Conservation (phyloP, 2,888 invertebrate species). For the Tholera decimalis region DNA sequence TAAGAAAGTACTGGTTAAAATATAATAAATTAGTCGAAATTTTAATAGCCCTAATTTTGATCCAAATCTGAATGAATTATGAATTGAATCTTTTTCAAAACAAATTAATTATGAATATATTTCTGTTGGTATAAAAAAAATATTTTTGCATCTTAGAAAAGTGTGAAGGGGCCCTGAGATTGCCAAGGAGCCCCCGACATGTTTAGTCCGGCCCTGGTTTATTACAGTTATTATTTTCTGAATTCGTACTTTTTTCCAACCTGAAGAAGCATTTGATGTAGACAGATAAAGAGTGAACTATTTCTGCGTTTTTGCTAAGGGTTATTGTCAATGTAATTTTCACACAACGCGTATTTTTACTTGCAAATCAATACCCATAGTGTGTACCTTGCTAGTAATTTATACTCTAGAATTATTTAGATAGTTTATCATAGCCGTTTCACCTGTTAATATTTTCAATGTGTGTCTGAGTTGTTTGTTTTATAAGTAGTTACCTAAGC, state of each 20-base stretch:
- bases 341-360: slow-evolving; percentile 32
- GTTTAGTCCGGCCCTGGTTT: too few relatives aligned
- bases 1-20: too few relatives aligned
- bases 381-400: slow-evolving; percentile 52
- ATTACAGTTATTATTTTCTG: too few relatives aligned
- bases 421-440: slow-evolving; percentile 39
- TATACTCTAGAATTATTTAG: slow-evolving; percentile 62
- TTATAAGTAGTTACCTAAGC: neutral
- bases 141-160: too few relatives aligned
- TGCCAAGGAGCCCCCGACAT: too few relatives aligned
- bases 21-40: too few relatives aligned
- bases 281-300: slow-evolving; percentile 40
- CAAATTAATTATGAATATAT: too few relatives aligned
- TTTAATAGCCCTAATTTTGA: too few relatives aligned
- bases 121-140: too few relatives aligned
- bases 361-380: slow-evolving; percentile 24
- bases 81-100: too few relatives aligned
- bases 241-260: neutral
- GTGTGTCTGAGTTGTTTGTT: neutral
- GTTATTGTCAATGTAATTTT: slow-evolving; percentile 29
- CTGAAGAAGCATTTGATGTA: neutral
- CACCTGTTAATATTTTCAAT: slow-evolving; percentile 39
- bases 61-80: too few relatives aligned
- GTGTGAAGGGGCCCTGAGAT: too few relatives aligned
- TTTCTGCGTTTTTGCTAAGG: slow-evolving; percentile 12